phyloP scores from a whole-genome alignment of 1,140 invertebrate species.

The Apis laboriosa region DNA sequence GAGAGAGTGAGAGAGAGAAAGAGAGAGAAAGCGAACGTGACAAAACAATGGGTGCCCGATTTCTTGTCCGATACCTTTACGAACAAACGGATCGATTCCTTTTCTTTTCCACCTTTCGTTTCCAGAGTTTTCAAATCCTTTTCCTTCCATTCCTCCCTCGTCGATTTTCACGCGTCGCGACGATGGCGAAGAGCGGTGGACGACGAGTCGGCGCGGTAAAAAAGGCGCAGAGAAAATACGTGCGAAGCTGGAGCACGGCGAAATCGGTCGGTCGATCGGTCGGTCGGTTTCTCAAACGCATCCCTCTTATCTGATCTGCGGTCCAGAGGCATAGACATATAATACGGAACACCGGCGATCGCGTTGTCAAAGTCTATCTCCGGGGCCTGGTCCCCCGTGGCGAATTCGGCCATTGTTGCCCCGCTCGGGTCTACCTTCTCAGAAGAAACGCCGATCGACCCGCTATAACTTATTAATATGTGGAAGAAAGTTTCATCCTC shows the following conservation, averaged over 20 bases:
- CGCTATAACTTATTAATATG: conserved; percentile 81
- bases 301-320: conserved; percentile 75
- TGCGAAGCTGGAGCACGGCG: conserved; percentile 64
- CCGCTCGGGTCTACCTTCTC: conserved; percentile 38
- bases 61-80: not conserved
- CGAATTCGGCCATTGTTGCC: conserved; percentile 75
- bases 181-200: not conserved
- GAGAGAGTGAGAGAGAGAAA: too few relatives aligned
- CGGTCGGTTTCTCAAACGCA: conserved; percentile 76
- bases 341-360: conserved; percentile 66
- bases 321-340: conserved; percentile 50
- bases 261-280: conserved; percentile 62
- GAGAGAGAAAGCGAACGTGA: conserved; percentile 8
- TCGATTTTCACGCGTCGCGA: not conserved
- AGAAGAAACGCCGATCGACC: conserved; percentile 74
- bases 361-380: conserved; percentile 80
- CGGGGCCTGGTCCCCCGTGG: conserved; percentile 70
- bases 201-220: not conserved
- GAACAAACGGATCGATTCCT: not conserved
- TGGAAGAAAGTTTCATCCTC: conserved; percentile 62
- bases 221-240: conserved; percentile 67
- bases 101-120: not conserved
- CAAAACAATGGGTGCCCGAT: conserved; percentile 1
- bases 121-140: conserved; percentile 12
- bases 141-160: not conserved